Conservation (phyloP, 2,888 invertebrate genomes). For the Lasioglossum oenotherae region DNA sequence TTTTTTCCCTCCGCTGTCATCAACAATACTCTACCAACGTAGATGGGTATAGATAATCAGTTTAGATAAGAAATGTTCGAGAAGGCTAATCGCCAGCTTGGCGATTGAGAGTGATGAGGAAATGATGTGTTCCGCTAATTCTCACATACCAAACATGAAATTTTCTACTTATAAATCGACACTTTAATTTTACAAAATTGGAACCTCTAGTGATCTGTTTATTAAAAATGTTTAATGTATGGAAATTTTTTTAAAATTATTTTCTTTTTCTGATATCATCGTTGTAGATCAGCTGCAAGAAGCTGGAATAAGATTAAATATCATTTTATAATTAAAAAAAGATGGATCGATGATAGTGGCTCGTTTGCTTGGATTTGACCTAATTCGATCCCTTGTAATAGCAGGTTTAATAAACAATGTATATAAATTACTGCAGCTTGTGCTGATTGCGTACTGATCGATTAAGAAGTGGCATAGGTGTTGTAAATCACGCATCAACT, state of each 20-base stretch:
- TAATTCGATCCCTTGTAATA: neutral
- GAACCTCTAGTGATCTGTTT: neutral
- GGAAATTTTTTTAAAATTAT: neutral
- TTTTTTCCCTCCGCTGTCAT: neutral
- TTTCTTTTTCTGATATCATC: neutral
- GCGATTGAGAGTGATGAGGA: neutral
- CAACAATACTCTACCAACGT: neutral
- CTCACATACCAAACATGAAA: neutral
- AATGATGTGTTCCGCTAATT: neutral
- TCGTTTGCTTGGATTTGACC: neutral
- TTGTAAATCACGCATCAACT: too few relatives aligned
- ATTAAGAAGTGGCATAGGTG: neutral
- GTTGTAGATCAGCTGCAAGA: neutral
- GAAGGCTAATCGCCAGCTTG: neutral
- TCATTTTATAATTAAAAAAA: neutral
- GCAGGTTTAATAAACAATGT: neutral
- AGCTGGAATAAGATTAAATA: neutral
- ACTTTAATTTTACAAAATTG: neutral
- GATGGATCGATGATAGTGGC: neutral
- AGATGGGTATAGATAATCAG: neutral
- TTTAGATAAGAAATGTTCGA: slow-evolving; percentile 1
- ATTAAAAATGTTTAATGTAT: neutral
- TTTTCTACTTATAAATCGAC: neutral
- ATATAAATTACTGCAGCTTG: neutral
- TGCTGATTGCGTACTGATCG: neutral